These are phyloP conservation scores for Semnornis frantzii DNA, from an alignment of 2,113 vertebrate species.

Conservation along the genomic window DNA sequence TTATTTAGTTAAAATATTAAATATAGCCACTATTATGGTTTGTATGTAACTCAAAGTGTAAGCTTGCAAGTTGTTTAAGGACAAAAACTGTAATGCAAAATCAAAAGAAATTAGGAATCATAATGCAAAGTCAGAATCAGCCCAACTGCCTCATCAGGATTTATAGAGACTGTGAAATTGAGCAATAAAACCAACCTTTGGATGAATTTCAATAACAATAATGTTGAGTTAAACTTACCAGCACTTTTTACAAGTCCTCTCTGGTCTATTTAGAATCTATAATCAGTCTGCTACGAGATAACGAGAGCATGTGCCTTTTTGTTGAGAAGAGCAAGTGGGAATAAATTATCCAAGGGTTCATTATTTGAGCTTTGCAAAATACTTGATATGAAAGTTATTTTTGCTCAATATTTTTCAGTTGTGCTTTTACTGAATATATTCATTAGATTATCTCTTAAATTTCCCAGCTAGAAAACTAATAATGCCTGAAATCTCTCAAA, in stretches of 20 bases:
- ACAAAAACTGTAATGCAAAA: constrained; percentile 23
- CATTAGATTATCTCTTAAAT: constrained; percentile 45
- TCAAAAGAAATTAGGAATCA: constrained; percentile 49
- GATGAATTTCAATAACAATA: constrained; percentile 61
- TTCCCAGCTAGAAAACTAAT: constrained; percentile 39
- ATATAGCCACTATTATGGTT: not conserved
- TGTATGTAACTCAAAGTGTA: not conserved
- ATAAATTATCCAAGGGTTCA: constrained; percentile 13
- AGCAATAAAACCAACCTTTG: constrained; percentile 57
- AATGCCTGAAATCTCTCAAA: constrained; percentile 27
- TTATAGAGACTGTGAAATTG: constrained; percentile 50
- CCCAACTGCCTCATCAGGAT: constrained; percentile 6
- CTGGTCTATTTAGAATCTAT: constrained; percentile 61
- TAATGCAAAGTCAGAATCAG: constrained; percentile 45
- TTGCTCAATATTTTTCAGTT: not conserved
- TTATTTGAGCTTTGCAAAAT: constrained; percentile 46
- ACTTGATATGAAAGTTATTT: constrained; percentile 42
- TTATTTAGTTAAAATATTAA: constrained; percentile 11
- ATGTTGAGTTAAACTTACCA: constrained; percentile 55
- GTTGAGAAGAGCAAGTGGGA: not conserved
- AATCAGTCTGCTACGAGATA: constrained; percentile 1
- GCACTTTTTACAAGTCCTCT: constrained; percentile 34
- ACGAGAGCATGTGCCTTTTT: not conserved
- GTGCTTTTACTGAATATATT: not conserved
- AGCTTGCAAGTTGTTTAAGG: not conserved